Base-by-base conservation (phyloP, 2,797 vertebrate species). In the Malurus splendens region DNA sequence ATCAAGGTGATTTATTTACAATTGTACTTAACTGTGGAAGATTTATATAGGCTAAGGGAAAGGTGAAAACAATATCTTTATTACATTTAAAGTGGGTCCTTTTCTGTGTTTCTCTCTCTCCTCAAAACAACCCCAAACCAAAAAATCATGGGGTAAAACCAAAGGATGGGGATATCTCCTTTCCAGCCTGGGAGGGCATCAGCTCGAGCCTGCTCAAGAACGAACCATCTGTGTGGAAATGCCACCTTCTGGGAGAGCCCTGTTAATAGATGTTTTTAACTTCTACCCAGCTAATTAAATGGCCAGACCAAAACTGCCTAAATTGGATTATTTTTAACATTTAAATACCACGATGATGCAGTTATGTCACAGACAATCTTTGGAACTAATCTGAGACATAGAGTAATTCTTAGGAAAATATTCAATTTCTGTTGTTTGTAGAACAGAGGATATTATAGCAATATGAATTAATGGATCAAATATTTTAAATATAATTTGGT, bases 161-260 rank as follows among this genome's bases (percentile, higher is more conserved):
- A 33, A 60, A 87, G 32, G 19, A 50, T 7, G 6, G 8, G 14
- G 28, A 61, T 82, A 8, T 32, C 30, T 62, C 19, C 11, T 39
- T 60, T 62, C 19, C 19, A 32, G 20, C 33, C 38, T 60, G 12
- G 7, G 18, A 91, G 52, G 41, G 52, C 48, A 85, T 28, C 23
- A 39, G 70, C 50, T 71, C 20, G 16, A 52, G 30, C 55, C 51
- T 55, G 24, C 28, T 86, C 1, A 0, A 65, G 62, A 91, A 41
- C 38, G 19, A 61, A 22, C 84, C 57, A 80, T 89, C 72, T 87
- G 60, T 38, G 47, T 86, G 67, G n/a, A 93, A 95, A 93, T 89
- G 62, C 14, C 57, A 68, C 52, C 20, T 74, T 85, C 79, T 86
- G 61, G 44, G n/a, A 70, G 10, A 71, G 16, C 11, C 22, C 15